Percentiles rank a stretch among this genome's conserved stretches.
Evolutionary conservation across 2,888 invertebrate genomes (phyloP).

Genomic region (Unio delphinus): DNA sequence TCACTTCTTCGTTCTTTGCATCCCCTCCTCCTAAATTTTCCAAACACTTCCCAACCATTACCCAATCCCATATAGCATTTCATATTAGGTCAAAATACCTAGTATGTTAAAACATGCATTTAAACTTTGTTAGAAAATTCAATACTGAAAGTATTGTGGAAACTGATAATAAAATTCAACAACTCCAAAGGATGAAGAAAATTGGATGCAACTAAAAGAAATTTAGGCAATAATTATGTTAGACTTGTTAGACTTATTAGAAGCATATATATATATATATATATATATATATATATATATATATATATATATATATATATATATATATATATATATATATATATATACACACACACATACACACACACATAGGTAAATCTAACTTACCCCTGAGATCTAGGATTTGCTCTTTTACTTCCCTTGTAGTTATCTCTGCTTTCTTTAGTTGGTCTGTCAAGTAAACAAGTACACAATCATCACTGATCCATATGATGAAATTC

Average conservation of each 20-base stretch:
- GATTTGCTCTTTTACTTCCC: slow-evolving; percentile 65
- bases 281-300: no score
- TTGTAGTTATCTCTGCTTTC: slow-evolving; percentile 61
- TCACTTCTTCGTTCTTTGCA: no score
- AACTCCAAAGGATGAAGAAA: slow-evolving; percentile 1
- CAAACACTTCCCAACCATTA: no score
- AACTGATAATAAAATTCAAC: background rate
- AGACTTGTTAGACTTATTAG: background rate
- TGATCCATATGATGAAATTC: no score
- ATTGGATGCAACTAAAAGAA: slow-evolving; percentile 1
- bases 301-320: no score
- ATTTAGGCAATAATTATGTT: background rate
- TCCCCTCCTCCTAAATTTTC: no score
- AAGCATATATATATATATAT: no score
- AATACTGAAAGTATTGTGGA: background rate
- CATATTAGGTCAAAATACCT: no score
- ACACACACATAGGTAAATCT: background rate
- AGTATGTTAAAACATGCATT: no score
- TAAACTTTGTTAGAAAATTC: no score
- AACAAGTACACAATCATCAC: background rate
- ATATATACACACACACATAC: background rate
- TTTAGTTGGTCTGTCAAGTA: slow-evolving; percentile 56
- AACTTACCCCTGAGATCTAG: slow-evolving; percentile 58
- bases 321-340: no score
- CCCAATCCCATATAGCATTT: no score